Evolutionary conservation across 2,113 vertebrate genomes (phyloP).

Genomic region (Azemiops feae): DNA sequence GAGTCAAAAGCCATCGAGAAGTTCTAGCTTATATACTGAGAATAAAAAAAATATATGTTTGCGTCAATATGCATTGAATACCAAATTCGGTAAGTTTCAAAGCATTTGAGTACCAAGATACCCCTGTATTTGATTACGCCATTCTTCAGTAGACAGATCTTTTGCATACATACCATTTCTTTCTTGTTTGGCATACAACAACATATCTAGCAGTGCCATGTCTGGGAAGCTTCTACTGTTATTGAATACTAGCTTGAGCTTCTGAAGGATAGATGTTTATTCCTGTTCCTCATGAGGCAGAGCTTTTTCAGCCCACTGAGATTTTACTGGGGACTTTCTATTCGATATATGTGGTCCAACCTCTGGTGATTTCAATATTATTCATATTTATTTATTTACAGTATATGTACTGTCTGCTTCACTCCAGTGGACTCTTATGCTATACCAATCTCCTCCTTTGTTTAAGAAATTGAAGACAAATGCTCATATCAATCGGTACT

Average conservation of each 20-base stretch:
- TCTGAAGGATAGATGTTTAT: background rate
- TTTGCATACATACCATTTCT: background rate
- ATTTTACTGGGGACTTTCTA: background rate
- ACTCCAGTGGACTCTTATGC: background rate
- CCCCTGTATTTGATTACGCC: background rate
- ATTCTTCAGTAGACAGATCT: background rate
- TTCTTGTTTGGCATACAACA: background rate
- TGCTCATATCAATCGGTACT: no score
- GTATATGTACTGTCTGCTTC: background rate
- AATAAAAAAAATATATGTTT: no score
- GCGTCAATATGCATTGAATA: no score
- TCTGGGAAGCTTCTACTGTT: background rate
- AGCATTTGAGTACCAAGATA: background rate
- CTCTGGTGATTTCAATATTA: background rate
- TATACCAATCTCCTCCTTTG: background rate
- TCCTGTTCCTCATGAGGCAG: background rate
- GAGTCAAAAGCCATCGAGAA: no score
- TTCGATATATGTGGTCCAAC: background rate
- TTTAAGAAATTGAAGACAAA: background rate
- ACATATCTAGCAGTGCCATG: background rate
- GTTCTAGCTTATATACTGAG: background rate
- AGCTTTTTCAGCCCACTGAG: background rate
- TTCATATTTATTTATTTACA: background rate
- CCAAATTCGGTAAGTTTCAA: no score
- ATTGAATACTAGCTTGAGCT: background rate